A percentile compares a stretch with the other conserved stretches of the same genome.
Conservation (phyloP, 2,113 vertebrate species). For the Lathamus discolor region DNA sequence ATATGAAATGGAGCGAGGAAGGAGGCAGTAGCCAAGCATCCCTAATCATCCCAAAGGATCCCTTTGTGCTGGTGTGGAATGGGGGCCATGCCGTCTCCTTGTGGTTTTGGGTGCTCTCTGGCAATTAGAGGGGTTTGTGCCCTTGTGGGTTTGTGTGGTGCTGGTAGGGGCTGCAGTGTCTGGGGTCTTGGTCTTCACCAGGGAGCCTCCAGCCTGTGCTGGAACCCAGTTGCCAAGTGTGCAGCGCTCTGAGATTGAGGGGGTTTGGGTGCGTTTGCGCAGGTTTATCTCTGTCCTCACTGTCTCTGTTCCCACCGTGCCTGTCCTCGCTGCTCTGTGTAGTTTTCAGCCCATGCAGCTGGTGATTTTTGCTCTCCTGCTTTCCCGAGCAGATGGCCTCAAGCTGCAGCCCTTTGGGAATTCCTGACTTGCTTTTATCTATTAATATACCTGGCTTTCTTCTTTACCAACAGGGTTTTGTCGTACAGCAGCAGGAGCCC, state of each 20-base stretch:
- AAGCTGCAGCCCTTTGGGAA: background rate
- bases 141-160: accelerated
- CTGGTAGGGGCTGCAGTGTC: background rate
- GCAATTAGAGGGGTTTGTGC: background rate
- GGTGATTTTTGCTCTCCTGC: background rate
- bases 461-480: background rate
- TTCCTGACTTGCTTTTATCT: background rate
- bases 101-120: background rate
- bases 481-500: background rate
- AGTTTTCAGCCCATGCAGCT: background rate
- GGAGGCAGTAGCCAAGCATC: background rate
- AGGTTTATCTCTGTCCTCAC: background rate
- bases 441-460: background rate
- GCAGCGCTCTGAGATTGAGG: accelerated
- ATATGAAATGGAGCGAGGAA: background rate
- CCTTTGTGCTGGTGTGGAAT: background rate
- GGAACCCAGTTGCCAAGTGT: accelerated
- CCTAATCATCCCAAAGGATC: background rate
- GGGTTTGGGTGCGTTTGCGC: background rate
- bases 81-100: accelerated
- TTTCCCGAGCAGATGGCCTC: background rate
- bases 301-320: background rate
- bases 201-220: accelerated
- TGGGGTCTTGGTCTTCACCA: background rate
- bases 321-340: background rate